Percentiles rank a stretch among this genome's conserved stretches.
phyloP scores from a whole-genome alignment of 2,888 invertebrate species.

The Timema cristinae region DNA sequence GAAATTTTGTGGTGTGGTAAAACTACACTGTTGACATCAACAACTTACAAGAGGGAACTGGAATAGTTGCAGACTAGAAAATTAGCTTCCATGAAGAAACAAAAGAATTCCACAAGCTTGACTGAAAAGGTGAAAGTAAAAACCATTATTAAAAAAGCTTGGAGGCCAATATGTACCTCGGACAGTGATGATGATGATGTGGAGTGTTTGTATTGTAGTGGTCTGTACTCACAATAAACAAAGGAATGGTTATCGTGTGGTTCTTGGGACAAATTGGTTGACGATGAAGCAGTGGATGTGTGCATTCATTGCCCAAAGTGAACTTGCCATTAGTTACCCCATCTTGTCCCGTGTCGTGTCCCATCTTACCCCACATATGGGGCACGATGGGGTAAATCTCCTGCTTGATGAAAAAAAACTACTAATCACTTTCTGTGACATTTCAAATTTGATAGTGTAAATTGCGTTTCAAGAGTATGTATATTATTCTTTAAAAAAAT shows the following conservation, averaged over 20 bases:
- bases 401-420: background rate
- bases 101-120: too few relatives aligned
- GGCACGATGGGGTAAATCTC: constrained; percentile 3
- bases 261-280: constrained; percentile 6
- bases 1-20: background rate
- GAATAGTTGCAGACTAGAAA: too few relatives aligned
- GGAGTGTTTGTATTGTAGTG: constrained; percentile 20
- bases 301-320: constrained; percentile 10
- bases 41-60: background rate
- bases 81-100: too few relatives aligned
- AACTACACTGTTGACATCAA: background rate
- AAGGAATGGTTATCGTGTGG: constrained; percentile 9
- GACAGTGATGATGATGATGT: constrained; percentile 14
- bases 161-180: background rate
- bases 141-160: background rate
- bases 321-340: constrained; percentile 3
- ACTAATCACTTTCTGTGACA: background rate
- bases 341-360: background rate
- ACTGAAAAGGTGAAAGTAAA: too few relatives aligned
- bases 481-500: background rate
- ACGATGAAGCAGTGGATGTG: background rate
- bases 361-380: constrained; percentile 14
- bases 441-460: background rate
- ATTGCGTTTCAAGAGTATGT: constrained; percentile 4
- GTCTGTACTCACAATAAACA: constrained; percentile 15